These are phyloP conservation scores for Sphaerophoria taeniata DNA, from an alignment of 2,888 invertebrate species.

Conservation along the genomic window DNA sequence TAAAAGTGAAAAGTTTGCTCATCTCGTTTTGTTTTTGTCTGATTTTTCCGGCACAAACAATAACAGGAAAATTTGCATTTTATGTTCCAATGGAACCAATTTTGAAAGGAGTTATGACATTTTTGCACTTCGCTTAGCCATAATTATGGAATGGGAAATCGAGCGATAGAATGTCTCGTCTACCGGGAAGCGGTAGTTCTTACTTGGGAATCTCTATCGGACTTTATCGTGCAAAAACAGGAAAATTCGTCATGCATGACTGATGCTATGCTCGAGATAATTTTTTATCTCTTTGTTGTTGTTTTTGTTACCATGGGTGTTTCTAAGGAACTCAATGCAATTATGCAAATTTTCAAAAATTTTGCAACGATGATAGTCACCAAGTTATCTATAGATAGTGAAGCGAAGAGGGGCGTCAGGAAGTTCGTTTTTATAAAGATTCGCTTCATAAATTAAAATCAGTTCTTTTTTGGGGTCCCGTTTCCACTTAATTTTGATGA, in stretches of 20 bases:
- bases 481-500: no score
- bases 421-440: slow-evolving; percentile 6
- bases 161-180: background rate
- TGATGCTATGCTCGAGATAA: slow-evolving; percentile 65
- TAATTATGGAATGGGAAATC: slow-evolving; percentile 37
- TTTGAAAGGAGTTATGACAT: slow-evolving; percentile 66
- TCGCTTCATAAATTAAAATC: slow-evolving; percentile 18
- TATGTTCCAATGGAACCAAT: slow-evolving; percentile 72
- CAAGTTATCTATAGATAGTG: slow-evolving; percentile 2
- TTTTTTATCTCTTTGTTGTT: slow-evolving; percentile 34
- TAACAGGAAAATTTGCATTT: slow-evolving; percentile 68
- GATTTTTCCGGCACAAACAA: slow-evolving; percentile 10
- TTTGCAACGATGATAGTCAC: slow-evolving; percentile 55
- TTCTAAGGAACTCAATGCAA: slow-evolving; percentile 53
- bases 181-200: slow-evolving; percentile 25
- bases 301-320: background rate
- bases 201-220: slow-evolving; percentile 2
- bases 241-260: slow-evolving; percentile 64
- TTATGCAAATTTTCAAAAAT: slow-evolving; percentile 65
- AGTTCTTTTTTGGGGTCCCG: background rate
- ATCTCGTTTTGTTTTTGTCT: slow-evolving; percentile 42
- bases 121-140: slow-evolving; percentile 62
- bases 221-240: slow-evolving; percentile 49
- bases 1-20: slow-evolving; percentile 28
- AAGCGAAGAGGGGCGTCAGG: background rate